Conservation (phyloP, 2,113 vertebrate species). For the Tetraodon nigroviridis region DNA sequence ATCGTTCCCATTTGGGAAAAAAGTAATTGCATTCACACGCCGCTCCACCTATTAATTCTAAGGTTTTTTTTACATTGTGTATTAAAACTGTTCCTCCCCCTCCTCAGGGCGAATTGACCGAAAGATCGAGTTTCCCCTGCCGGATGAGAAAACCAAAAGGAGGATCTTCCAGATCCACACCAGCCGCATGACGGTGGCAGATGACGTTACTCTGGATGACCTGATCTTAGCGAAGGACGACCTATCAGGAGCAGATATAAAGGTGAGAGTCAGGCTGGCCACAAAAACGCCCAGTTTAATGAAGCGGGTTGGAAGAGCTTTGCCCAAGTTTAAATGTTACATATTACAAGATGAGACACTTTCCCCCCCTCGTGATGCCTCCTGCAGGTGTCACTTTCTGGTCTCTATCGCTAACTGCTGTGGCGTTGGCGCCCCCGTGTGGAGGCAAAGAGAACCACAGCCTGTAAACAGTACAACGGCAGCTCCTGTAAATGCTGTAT, state of each 20-base stretch:
- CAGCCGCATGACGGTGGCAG: constrained; percentile 91
- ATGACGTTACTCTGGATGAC: constrained; percentile 91
- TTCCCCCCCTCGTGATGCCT: too few species aligned
- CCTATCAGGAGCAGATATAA: constrained; percentile 95
- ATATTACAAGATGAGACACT: not conserved
- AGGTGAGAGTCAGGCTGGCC: constrained; percentile 67
- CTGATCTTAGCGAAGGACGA: constrained; percentile 97
- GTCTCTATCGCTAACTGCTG: not conserved
- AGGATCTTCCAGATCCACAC: constrained; percentile 98
- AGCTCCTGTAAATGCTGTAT: not conserved
- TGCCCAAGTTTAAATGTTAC: not conserved
- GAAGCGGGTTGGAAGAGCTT: not conserved
- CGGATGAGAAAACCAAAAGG: constrained; percentile 95
- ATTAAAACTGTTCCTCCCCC: not conserved
- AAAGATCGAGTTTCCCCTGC: constrained; percentile 97
- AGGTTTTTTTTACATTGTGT: not conserved
- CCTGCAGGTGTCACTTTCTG: too few species aligned
- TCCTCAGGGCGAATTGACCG: constrained; percentile 89
- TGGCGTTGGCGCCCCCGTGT: constrained; percentile 54
- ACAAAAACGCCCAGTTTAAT: not conserved
- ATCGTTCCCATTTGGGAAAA: too few species aligned
- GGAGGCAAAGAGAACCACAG: not conserved
- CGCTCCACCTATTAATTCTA: not conserved
- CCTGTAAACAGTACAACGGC: not conserved
- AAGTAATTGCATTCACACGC: too few species aligned